These are phyloP conservation scores for Pimpla rufipes DNA, from an alignment of 2,888 invertebrate species.

Conservation along the genomic window DNA sequence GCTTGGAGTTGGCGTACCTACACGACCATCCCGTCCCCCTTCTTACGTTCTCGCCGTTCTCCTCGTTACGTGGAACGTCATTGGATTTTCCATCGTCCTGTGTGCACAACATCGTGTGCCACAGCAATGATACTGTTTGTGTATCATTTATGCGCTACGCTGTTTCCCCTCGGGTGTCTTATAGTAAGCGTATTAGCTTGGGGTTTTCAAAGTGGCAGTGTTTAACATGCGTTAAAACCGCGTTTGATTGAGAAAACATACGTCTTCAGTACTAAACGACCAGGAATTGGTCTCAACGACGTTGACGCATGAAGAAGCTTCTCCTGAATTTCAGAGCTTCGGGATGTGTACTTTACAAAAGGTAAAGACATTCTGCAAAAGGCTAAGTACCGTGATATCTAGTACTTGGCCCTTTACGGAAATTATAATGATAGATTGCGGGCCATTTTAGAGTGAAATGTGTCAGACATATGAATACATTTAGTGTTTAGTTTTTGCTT, in stretches of 20 bases:
- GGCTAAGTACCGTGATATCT: too few relatives aligned
- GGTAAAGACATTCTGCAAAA: background rate
- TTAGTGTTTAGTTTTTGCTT: too few relatives aligned
- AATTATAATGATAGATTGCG: too few relatives aligned
- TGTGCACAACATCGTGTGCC: conserved; percentile 67
- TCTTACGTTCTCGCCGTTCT: conserved; percentile 46
- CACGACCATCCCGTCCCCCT: conserved; percentile 26
- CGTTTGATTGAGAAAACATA: background rate
- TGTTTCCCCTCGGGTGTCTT: background rate
- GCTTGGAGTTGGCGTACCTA: conserved; percentile 39
- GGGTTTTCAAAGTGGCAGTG: background rate
- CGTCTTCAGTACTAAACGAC: background rate
- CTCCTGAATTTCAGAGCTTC: background rate
- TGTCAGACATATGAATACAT: too few relatives aligned
- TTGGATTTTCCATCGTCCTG: conserved; percentile 61
- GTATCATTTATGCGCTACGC: conserved; percentile 75
- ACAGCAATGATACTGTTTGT: conserved; percentile 72
- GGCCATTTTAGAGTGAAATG: too few relatives aligned
- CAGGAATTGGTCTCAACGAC: background rate
- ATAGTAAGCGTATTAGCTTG: conserved; percentile 15
- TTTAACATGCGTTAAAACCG: conserved; percentile 9
- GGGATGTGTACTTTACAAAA: background rate
- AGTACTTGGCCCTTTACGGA: background rate
- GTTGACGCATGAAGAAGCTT: background rate
- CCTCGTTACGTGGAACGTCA: conserved; percentile 69